These are phyloP conservation scores for Aphaenogaster ashmeadi DNA, from an alignment of 1,140 invertebrate species.

Conservation along the genomic window DNA sequence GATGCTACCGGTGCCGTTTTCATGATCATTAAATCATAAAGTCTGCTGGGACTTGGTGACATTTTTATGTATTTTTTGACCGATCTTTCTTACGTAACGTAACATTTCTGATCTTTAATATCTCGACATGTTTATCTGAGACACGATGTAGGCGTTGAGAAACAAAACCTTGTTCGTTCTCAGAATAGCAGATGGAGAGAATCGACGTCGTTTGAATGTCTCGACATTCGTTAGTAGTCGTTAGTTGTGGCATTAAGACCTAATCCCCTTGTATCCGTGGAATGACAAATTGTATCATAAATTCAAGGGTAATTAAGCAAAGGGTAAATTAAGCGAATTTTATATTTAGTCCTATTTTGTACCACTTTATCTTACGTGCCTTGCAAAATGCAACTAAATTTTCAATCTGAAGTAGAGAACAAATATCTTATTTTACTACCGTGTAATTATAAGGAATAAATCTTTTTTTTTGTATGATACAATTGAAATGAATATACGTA, in stretches of 20 bases:
- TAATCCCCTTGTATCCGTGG: conserved; percentile 6
- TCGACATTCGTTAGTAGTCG: conserved; percentile 35
- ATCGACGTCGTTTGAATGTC: conserved; percentile 51
- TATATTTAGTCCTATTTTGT: conserved; percentile 15
- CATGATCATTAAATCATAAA: conserved; percentile 30
- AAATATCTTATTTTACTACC: background rate
- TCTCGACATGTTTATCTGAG: background rate
- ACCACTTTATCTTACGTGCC: background rate
- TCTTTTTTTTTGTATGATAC: background rate
- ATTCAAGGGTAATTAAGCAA: background rate
- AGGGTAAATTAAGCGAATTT: conserved; percentile 28
- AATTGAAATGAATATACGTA: background rate
- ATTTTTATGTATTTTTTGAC: background rate
- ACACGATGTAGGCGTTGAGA: conserved; percentile 30
- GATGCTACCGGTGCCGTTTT: background rate
- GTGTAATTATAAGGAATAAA: background rate
- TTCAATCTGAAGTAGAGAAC: background rate
- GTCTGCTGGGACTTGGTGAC: background rate
- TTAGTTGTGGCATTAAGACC: background rate
- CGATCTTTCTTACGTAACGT: background rate
- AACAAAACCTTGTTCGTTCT: conserved; percentile 54
- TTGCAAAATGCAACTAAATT: too few relatives aligned
- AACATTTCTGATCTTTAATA: background rate
- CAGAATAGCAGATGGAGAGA: conserved; percentile 60
- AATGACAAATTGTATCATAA: conserved; percentile 53